These are phyloP conservation scores for Pelagia noctiluca DNA, from an alignment of 30 jellyfish, hydroid and myxozoan species.

Conservation along the genomic window DNA sequence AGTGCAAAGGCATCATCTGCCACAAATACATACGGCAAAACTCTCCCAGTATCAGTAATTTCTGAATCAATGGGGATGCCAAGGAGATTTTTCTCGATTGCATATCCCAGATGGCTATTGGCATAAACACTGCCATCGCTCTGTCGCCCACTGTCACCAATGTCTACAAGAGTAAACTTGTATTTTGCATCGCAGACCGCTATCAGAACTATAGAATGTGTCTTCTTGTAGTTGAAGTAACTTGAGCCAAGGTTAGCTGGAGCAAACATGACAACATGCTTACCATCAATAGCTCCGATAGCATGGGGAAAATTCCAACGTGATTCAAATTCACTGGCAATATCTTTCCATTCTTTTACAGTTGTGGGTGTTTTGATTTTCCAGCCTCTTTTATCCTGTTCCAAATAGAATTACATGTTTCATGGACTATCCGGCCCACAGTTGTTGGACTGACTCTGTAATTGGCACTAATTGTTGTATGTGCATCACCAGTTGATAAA, in stretches of 20 bases:
- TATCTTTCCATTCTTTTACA: conserved; percentile 29
- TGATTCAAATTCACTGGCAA: conserved; percentile 6
- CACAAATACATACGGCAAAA: too few relatives aligned
- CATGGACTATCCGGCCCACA: too few relatives aligned
- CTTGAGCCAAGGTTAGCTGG: conserved; percentile 55
- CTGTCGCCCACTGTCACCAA: conserved; percentile 62
- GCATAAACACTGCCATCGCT: conserved; percentile 71
- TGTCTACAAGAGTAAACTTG: conserved; percentile 31
- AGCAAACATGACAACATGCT: conserved; percentile 53
- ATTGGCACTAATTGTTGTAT: conserved; percentile 16
- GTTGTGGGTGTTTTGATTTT: too few relatives aligned
- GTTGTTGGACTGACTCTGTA: conserved; percentile 39
- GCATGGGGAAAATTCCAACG: conserved; percentile 54
- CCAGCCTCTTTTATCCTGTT: too few relatives aligned
- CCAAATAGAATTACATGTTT: too few relatives aligned
- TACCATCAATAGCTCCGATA: conserved; percentile 55
- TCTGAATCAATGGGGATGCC: too few relatives aligned
- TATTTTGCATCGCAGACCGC: conserved; percentile 50
- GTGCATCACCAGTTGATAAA: conserved; percentile 47
- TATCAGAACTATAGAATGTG: conserved; percentile 44
- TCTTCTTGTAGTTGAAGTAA: conserved; percentile 53
- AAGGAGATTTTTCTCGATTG: too few relatives aligned
- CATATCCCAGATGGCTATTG: too few relatives aligned
- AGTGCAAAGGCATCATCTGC: too few relatives aligned
- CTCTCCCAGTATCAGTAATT: too few relatives aligned